Conservation (phyloP, 2,888 invertebrate species). For the Lithophane semibrunnea region DNA sequence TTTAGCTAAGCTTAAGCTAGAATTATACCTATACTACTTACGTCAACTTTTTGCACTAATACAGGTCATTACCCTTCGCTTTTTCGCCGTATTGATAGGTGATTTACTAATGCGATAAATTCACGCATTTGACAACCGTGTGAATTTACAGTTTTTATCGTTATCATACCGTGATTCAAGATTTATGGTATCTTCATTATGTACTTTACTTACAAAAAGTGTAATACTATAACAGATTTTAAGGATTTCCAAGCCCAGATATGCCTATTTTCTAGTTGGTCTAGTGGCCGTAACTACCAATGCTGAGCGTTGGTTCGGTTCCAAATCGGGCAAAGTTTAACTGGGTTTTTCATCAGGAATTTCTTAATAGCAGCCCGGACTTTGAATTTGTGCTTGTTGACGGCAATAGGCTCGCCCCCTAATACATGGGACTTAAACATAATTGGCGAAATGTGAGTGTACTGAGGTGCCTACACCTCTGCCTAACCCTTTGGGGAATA, state of each 20-base stretch:
- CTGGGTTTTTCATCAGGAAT: not conserved
- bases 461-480: not conserved
- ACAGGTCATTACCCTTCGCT: conserved; percentile 28
- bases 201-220: not conserved
- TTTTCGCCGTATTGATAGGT: conserved; percentile 2
- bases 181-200: conserved; percentile 11
- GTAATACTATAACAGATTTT: not conserved
- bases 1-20: too few relatives aligned
- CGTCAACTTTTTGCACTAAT: conserved; percentile 1
- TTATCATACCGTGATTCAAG: conserved; percentile 9
- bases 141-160: conserved; percentile 35
- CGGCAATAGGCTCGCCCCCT: not conserved
- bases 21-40: not conserved
- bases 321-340: not conserved
- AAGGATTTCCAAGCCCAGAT: not conserved
- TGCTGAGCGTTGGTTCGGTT: not conserved
- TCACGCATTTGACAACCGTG: conserved; percentile 48
- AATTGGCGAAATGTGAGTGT: not conserved
- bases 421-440: not conserved
- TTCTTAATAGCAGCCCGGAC: not conserved
- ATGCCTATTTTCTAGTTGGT: not conserved
- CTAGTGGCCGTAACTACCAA: not conserved
- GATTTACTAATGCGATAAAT: conserved; percentile 22
- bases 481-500: not conserved
- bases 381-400: not conserved